A percentile compares a stretch with the other conserved stretches of the same genome.
phyloP scores from a whole-genome alignment of 2,797 vertebrate species.

The Trematomus bernacchii region DNA sequence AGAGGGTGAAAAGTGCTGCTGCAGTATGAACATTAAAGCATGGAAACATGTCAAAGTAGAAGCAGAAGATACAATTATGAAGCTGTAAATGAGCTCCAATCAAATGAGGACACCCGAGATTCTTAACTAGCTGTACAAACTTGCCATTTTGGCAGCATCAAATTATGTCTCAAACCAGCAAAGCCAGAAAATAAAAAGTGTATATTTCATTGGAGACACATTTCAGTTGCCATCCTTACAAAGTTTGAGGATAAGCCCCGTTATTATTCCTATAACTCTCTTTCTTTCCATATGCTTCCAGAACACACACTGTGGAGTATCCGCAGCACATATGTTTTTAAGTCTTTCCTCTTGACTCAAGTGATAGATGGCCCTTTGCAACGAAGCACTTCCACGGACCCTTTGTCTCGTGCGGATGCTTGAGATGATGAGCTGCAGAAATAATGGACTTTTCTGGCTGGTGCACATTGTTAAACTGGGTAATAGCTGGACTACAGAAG shows the following conservation, averaged over 20 bases:
- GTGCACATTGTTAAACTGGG: constrained; percentile 76
- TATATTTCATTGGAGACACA: neutral
- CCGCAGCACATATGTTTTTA: constrained; percentile 41
- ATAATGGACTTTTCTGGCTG: constrained; percentile 82
- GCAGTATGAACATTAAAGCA: too few species aligned
- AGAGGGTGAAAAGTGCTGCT: too few species aligned
- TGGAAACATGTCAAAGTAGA: too few species aligned
- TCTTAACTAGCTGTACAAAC: neutral
- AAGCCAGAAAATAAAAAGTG: neutral
- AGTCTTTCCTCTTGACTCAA: constrained; percentile 57
- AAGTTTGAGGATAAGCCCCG: neutral
- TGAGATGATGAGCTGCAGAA: constrained; percentile 80
- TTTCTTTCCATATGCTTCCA: constrained; percentile 16
- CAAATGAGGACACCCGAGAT: neutral
- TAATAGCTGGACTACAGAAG: constrained; percentile 72
- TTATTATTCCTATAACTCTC: neutral
- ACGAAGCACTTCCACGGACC: constrained; percentile 56
- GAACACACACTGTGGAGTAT: constrained; percentile 21
- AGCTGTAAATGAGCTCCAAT: too few species aligned
- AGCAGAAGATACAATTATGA: too few species aligned
- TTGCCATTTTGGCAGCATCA: neutral
- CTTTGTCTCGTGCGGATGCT: constrained; percentile 76
- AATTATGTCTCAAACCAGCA: neutral
- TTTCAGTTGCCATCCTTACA: too few species aligned
- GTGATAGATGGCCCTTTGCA: constrained; percentile 71